phyloP scores from a whole-genome alignment of 2,113 vertebrate species.

The Pavo muticus region DNA sequence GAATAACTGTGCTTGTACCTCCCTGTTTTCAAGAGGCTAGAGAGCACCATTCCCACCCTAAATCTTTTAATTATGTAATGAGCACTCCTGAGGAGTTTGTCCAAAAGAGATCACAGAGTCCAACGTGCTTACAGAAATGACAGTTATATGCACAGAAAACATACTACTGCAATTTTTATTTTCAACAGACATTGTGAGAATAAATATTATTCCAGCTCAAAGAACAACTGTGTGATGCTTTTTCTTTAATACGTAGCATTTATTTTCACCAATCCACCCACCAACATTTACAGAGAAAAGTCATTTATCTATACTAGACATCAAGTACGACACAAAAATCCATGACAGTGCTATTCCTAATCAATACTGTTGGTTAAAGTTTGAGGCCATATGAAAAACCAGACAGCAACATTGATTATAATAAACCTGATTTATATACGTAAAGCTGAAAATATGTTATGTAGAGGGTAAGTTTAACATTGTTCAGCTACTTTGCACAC shows the following conservation, averaged over 20 bases:
- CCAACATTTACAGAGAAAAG: not conserved
- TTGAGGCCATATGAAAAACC: not conserved
- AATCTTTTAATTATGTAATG: not conserved
- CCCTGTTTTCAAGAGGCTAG: not conserved
- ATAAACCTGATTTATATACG: not conserved
- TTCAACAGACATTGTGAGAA: constrained; percentile 2
- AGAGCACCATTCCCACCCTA: not conserved
- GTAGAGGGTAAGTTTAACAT: not conserved
- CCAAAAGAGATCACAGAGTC: not conserved
- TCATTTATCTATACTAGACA: not conserved
- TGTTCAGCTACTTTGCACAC: not conserved
- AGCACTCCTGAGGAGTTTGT: not conserved
- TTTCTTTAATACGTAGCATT: constrained; percentile 9
- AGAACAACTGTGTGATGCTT: constrained; percentile 38
- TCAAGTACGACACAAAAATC: not conserved
- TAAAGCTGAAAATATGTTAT: not conserved
- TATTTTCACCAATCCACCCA: not conserved
- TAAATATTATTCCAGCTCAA: not conserved
- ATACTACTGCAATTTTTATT: constrained; percentile 1
- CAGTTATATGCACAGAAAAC: not conserved
- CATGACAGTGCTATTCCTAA: not conserved
- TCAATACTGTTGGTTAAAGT: constrained; percentile 1
- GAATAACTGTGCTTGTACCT: too few relatives aligned
- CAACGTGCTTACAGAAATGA: not conserved
- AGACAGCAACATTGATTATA: not conserved